A percentile compares a stretch with the other conserved stretches of the same genome.
phyloP scores from a whole-genome alignment of 2,797 vertebrate genomes.

The Rousettus madagascariensis region DNA sequence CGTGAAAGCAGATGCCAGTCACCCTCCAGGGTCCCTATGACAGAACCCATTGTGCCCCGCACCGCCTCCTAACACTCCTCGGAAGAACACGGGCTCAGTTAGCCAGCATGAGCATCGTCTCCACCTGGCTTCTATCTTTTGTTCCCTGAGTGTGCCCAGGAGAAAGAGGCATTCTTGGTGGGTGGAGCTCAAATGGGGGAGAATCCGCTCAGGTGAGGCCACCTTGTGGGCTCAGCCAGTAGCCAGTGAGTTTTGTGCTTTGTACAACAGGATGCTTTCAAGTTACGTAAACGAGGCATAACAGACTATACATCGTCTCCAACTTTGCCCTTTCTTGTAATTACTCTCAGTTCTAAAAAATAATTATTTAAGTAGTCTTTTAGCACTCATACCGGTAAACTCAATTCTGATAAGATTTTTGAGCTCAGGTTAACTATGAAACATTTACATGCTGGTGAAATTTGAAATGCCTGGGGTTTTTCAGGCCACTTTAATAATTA shows the following conservation, averaged over 20 bases:
- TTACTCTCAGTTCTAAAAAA: neutral
- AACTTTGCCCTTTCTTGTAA: neutral
- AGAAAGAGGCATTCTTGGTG: neutral
- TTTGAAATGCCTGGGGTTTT: neutral
- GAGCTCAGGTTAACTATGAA: neutral
- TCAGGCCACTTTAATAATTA: neutral
- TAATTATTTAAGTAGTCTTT: neutral
- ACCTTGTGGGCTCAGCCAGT: neutral
- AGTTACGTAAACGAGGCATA: fast-evolving
- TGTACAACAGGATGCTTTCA: neutral
- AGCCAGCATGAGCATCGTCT: neutral
- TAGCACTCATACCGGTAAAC: neutral
- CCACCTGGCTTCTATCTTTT: too few species aligned
- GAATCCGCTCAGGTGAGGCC: neutral
- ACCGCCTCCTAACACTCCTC: fast-evolving
- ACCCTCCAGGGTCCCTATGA: neutral
- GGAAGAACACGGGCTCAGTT: neutral
- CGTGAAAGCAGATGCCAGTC: neutral
- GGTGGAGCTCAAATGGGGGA: neutral
- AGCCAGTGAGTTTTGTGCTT: neutral
- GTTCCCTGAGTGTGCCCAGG: neutral
- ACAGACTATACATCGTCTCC: neutral
- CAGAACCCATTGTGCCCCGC: neutral
- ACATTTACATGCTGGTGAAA: neutral
- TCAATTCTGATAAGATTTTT: neutral